A percentile compares a stretch with the other conserved stretches of the same genome.
Conservation (phyloP, 2,888 invertebrate genomes). For the Tetrapedia diversipes region DNA sequence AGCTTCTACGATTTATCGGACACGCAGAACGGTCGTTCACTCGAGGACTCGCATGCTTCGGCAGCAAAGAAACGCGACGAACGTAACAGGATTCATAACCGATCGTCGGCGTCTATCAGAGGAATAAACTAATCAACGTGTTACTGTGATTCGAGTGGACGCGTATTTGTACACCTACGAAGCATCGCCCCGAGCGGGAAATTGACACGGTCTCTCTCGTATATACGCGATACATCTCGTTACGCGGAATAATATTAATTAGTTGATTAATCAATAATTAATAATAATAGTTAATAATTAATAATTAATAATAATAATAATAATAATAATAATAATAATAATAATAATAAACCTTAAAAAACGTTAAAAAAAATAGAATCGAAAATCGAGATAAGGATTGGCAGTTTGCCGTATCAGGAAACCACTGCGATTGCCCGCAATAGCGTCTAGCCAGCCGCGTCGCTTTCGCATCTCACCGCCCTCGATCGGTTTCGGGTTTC, state of each 20-base stretch:
- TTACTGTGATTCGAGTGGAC: constrained; percentile 1
- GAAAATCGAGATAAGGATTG: constrained; percentile 64
- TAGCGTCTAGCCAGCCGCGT: constrained; percentile 25
- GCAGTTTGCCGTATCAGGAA: constrained; percentile 40
- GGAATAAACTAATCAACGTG: too few relatives aligned
- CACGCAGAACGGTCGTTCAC: constrained; percentile 10
- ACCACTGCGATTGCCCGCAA: constrained; percentile 20
- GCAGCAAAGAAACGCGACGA: not conserved
- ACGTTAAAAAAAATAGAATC: constrained; percentile 68
- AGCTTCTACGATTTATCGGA: constrained; percentile 31
- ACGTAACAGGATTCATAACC: not conserved
- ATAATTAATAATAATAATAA: constrained; percentile 62
- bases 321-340: constrained; percentile 68
- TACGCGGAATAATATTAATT: constrained; percentile 70
- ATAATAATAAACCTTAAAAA: constrained; percentile 73
- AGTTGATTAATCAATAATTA: constrained; percentile 45
- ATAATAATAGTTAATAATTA: constrained; percentile 65
- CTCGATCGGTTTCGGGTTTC: constrained; percentile 39
- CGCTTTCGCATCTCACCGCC: constrained; percentile 40
- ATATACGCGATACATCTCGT: constrained; percentile 76
- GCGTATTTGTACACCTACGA: constrained; percentile 14
- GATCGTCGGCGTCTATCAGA: constrained; percentile 5
- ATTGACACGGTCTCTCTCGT: constrained; percentile 78
- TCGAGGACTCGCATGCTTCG: not conserved
- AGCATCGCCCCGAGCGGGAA: constrained; percentile 74